phyloP scores from a whole-genome alignment of 2,797 vertebrate genomes.

The Notamacropus eugenii region DNA sequence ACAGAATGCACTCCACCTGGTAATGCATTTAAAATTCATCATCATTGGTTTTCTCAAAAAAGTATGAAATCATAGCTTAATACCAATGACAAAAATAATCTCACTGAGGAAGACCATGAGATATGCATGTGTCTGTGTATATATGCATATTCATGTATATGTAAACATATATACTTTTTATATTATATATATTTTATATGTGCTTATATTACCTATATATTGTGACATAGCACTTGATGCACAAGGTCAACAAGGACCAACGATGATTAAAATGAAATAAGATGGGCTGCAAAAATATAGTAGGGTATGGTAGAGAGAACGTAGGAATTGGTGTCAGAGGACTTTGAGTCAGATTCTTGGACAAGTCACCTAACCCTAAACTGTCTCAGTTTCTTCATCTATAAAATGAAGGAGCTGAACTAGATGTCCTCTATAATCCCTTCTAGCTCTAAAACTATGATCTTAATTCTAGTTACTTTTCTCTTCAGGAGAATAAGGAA shows the following conservation, averaged over 20 bases:
- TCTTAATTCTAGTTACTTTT: not conserved
- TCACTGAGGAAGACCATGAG: not conserved
- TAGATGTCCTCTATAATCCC: not conserved
- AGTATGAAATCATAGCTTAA: not conserved
- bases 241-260: not conserved
- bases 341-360: not conserved
- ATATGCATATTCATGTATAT: not conserved
- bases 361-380: not conserved
- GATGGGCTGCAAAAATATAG: not conserved
- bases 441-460: not conserved
- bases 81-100: not conserved
- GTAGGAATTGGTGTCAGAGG: not conserved
- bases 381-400: not conserved
- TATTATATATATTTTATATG: not conserved
- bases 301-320: not conserved
- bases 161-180: not conserved
- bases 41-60: slow-evolving; percentile 23
- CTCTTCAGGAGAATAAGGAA: not conserved
- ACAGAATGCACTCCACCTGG: not conserved
- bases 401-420: not conserved
- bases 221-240: not conserved
- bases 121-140: not conserved
- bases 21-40: slow-evolving; percentile 32
- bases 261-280: not conserved
- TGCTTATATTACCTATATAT: not conserved